Evolutionary conservation across 23 tunicate genomes (phyloP).

Genomic region (Corella eumyota): DNA sequence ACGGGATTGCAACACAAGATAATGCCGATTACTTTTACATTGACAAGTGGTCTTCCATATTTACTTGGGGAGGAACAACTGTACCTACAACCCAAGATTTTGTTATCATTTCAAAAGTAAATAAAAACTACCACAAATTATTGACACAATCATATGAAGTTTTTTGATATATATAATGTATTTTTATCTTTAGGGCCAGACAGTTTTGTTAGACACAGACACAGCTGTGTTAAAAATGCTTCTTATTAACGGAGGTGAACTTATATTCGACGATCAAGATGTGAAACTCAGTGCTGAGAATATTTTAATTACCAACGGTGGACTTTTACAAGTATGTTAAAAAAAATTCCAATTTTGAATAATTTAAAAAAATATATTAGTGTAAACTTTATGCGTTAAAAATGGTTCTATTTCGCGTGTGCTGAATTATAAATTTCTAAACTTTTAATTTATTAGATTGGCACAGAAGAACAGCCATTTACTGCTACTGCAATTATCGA

Average conservation of each 20-base stretch:
- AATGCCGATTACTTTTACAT: constrained; percentile 53
- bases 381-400: no score
- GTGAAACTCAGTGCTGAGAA: constrained; percentile 52
- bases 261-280: constrained; percentile 41
- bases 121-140: no score
- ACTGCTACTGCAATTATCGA: constrained; percentile 27
- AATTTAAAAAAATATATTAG: no score
- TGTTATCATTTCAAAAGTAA: constrained; percentile 55
- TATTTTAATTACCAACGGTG: constrained; percentile 53
- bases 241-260: constrained; percentile 76
- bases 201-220: constrained; percentile 68
- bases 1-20: constrained; percentile 34
- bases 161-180: no score
- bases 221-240: constrained; percentile 71
- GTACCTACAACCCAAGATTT: constrained; percentile 53
- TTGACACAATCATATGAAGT: no score
- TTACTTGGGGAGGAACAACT: constrained; percentile 80
- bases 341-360: no score
- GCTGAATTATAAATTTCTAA: no score
- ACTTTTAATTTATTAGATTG: constrained; percentile 26
- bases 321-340: constrained; percentile 46
- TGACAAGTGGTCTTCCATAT: constrained; percentile 78
- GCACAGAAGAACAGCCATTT: constrained; percentile 81
- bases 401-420: no score
- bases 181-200: constrained; percentile 80